phyloP scores from a whole-genome alignment of 2,797 vertebrate genomes.

The Clarias platycephalus region DNA sequence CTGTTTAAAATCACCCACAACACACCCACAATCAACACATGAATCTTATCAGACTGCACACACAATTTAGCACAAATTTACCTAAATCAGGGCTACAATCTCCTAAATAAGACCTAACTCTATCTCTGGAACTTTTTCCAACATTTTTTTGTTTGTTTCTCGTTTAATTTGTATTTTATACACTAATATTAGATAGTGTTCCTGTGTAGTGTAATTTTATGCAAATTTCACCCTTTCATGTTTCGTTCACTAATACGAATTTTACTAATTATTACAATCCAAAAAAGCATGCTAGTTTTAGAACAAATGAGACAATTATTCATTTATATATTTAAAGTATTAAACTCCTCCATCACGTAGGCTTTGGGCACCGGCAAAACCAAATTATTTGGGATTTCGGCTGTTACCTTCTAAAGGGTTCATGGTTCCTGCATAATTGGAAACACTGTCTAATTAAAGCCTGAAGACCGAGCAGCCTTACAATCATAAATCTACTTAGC shows the following conservation, averaged over 20 bases:
- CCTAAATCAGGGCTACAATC: too few species aligned
- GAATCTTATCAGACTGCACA: background rate
- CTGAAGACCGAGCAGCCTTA: background rate
- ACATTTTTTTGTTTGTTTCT: conserved; percentile 8
- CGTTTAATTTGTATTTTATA: background rate
- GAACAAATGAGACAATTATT: conserved; percentile 1
- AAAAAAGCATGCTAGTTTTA: background rate
- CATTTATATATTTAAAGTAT: conserved; percentile 28
- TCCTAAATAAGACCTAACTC: too few species aligned
- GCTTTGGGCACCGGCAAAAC: background rate
- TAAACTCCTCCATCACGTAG: conserved; percentile 21
- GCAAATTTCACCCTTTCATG: background rate
- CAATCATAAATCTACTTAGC: background rate
- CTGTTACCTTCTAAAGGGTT: background rate
- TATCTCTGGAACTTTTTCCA: background rate
- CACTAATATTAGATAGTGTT: background rate
- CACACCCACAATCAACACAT: background rate
- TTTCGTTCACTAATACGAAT: background rate
- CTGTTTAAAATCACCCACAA: background rate
- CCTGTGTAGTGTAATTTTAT: conserved; percentile 16
- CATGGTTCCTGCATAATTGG: conserved; percentile 5
- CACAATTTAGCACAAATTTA: too few species aligned
- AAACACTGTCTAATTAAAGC: conserved; percentile 21
- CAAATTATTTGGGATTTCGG: conserved; percentile 22
- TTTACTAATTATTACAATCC: conserved; percentile 10